Base-by-base conservation (phyloP, 1,140 invertebrate species). In the Protaetia brevitarsis region DNA sequence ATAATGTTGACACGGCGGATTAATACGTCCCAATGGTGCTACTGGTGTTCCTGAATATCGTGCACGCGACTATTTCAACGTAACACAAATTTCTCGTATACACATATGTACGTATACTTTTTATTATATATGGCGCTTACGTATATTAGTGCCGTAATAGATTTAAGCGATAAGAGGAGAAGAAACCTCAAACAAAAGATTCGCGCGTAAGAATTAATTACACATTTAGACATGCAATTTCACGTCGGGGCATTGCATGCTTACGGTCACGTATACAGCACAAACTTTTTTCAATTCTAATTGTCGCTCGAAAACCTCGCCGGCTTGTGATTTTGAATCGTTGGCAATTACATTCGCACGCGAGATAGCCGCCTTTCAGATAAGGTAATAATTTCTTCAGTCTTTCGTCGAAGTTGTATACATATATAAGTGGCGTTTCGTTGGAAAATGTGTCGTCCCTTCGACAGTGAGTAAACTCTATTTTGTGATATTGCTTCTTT, bases 281-380 rank as follows among this genome's bases (percentile, higher is more conserved):
- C 41, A 51, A 51, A 51, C 41, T 28, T 59, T 56, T 59, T 59
- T 59, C 29, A 59, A 59, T 59, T 59, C 57, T 59, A 59, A 59
- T 59, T 59, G 57, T 29, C 57, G 57, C 57, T 59, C 29, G 57
- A 59, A 59, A 59, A 59, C 41, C 41, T 51, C 19, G 41, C n/a
- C 29, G 26, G 11, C 57, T 59, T 59, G 57, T 23, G 57, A 59
- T 59, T 59, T 31, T 29, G 29, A 59, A 59, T n/a, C 57, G 13
- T 59, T 28, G 13, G 29, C 57, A 59, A 59, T 28, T 59, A 51
- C 41, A 51, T 51, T 51, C 41, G 41, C 19, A 51, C 16, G 34
- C 26, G 29, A 28, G 57, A 59, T 59, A 59, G 10, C 57, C 16
- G 26, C 11, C 27, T 19, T 59, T 31, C 26, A 59, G 57, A 59